Conservation (phyloP, 1,140 invertebrate genomes). For the Phymorhynchus buccinoides region DNA sequence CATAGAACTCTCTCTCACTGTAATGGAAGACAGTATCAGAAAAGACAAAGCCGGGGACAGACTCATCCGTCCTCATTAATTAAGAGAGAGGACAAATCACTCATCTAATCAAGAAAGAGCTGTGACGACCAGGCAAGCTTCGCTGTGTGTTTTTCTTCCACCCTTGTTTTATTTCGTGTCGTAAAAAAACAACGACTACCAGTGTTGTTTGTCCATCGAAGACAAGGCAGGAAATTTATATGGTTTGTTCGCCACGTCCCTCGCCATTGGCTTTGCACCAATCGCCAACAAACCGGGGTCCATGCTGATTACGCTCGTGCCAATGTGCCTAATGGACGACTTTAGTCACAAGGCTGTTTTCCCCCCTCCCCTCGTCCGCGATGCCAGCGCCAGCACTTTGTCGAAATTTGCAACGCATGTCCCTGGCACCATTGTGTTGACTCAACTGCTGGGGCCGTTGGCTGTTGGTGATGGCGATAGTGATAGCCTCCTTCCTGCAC, state of each 20-base stretch:
- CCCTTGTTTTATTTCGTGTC: conserved; percentile 28
- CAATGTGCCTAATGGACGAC: conserved; percentile 13
- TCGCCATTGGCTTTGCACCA: background rate
- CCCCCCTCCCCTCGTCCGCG: background rate
- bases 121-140: background rate
- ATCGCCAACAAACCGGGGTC: background rate
- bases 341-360: too few species aligned
- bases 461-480: background rate
- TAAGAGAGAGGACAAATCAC: background rate
- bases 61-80: background rate
- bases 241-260: conserved; percentile 29
- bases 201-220: too few species aligned
- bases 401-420: background rate
- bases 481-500: background rate
- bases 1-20: too few species aligned
- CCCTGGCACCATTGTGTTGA: conserved; percentile 9
- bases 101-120: background rate
- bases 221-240: conserved; percentile 34
- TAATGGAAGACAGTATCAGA: too few species aligned
- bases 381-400: background rate
- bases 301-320: conserved; percentile 25
- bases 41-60: background rate
- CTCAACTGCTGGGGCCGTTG: conserved; percentile 4
- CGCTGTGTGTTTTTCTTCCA: background rate
- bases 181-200: too few species aligned